phyloP scores from a whole-genome alignment of 2,888 invertebrate species.

The Congeria kusceri region DNA sequence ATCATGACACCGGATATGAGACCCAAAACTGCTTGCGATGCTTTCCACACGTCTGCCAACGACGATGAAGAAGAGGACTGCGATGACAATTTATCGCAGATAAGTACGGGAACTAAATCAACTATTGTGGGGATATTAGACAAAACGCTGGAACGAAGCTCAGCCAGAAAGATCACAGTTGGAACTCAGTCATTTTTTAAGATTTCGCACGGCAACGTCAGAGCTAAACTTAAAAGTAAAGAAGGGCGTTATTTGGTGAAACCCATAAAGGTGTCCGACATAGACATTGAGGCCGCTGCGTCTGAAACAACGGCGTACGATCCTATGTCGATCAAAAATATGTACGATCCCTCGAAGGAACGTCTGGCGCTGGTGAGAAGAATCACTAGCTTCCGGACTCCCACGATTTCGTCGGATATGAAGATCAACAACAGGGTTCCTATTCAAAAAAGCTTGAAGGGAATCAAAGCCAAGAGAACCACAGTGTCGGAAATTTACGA shows the following conservation, averaged over 20 bases:
- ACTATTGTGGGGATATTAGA: conserved; percentile 70
- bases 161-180: conserved; percentile 64
- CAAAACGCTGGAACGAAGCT: conserved; percentile 62
- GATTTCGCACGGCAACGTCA: conserved; percentile 64
- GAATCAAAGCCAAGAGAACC: conserved; percentile 69
- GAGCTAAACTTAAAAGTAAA: conserved; percentile 68
- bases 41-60: background rate
- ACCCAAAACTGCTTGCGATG: conserved; percentile 46
- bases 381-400: conserved; percentile 65
- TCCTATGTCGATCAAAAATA: conserved; percentile 25
- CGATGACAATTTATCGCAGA: conserved; percentile 26
- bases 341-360: conserved; percentile 66
- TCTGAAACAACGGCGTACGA: conserved; percentile 48
- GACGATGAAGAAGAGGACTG: conserved; percentile 19
- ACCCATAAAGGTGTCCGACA: conserved; percentile 58
- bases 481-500: conserved; percentile 74
- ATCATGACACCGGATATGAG: background rate
- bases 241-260: conserved; percentile 69
- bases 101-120: conserved; percentile 19
- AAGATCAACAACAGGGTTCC: conserved; percentile 76
- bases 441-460: conserved; percentile 73
- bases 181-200: conserved; percentile 68
- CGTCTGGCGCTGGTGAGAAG: conserved; percentile 71
- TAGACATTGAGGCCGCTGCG: conserved; percentile 43
- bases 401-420: conserved; percentile 74